Percentiles rank a stretch among this genome's conserved stretches.
Conservation (phyloP, 2,888 invertebrate species). For the Tipula vernalis region DNA sequence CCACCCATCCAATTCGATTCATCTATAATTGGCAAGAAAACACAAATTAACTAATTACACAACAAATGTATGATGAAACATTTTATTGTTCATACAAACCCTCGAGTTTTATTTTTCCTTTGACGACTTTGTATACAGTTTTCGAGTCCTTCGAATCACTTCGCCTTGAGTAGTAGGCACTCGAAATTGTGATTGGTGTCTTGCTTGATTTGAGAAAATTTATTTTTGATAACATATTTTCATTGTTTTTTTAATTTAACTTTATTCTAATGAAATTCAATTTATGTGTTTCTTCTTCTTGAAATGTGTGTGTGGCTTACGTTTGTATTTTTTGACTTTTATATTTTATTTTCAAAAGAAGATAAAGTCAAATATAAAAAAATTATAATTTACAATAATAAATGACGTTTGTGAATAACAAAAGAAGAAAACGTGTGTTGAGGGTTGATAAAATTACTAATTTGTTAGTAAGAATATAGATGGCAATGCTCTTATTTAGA, state of each 20-base stretch:
- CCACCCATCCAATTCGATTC: slow-evolving; percentile 26
- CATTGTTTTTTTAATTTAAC: background rate
- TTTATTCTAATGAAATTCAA: background rate
- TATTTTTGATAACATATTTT: background rate
- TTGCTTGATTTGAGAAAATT: background rate
- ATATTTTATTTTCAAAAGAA: background rate
- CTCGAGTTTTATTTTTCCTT: background rate
- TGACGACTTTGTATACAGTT: slow-evolving; percentile 8
- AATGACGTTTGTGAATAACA: background rate
- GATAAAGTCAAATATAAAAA: background rate
- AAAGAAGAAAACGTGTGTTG: background rate
- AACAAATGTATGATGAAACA: background rate
- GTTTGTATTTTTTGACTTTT: background rate
- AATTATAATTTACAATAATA: background rate
- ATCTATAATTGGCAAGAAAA: slow-evolving; percentile 19
- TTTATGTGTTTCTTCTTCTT: background rate
- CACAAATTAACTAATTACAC: background rate
- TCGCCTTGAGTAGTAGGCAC: slow-evolving; percentile 8
- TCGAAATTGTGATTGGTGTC: background rate
- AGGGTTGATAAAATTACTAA: background rate
- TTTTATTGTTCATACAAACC: background rate
- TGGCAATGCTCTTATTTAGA: background rate
- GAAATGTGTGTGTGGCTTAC: background rate
- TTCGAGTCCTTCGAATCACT: slow-evolving; percentile 6
- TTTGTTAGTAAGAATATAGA: background rate